Conservation (phyloP, 1,140 invertebrate species). For the Drosophila insularis region DNA sequence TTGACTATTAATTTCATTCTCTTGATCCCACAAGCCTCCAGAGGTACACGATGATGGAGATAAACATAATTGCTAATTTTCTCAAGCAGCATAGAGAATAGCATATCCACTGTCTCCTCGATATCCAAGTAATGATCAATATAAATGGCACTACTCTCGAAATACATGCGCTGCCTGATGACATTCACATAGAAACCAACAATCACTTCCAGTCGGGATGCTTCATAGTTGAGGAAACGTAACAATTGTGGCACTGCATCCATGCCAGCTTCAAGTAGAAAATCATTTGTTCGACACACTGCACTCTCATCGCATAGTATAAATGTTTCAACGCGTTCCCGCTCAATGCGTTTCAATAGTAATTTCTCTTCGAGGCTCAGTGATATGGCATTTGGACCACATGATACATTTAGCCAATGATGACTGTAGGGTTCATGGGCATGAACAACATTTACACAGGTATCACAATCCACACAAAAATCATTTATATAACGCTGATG, state of each 20-base stretch:
- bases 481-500: constrained; percentile 45
- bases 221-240: constrained; percentile 48
- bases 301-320: constrained; percentile 58
- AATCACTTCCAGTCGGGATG: constrained; percentile 34
- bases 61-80: constrained; percentile 55
- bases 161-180: constrained; percentile 40
- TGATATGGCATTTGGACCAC: constrained; percentile 10
- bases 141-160: constrained; percentile 37
- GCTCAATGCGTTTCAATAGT: constrained; percentile 45
- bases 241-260: constrained; percentile 55
- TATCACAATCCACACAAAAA: constrained; percentile 32
- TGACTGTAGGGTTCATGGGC: constrained; percentile 49
- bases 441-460: constrained; percentile 35
- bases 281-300: constrained; percentile 39
- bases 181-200: constrained; percentile 62
- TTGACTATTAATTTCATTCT: constrained; percentile 51
- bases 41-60: constrained; percentile 23
- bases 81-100: constrained; percentile 58
- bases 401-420: constrained; percentile 40
- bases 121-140: constrained; percentile 56
- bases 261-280: constrained; percentile 56
- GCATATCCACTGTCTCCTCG: constrained; percentile 54
- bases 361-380: constrained; percentile 26
- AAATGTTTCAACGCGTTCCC: constrained; percentile 46
- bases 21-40: constrained; percentile 49